Conservation (phyloP, 2,113 vertebrate genomes). For the Pontoporia blainvillei region DNA sequence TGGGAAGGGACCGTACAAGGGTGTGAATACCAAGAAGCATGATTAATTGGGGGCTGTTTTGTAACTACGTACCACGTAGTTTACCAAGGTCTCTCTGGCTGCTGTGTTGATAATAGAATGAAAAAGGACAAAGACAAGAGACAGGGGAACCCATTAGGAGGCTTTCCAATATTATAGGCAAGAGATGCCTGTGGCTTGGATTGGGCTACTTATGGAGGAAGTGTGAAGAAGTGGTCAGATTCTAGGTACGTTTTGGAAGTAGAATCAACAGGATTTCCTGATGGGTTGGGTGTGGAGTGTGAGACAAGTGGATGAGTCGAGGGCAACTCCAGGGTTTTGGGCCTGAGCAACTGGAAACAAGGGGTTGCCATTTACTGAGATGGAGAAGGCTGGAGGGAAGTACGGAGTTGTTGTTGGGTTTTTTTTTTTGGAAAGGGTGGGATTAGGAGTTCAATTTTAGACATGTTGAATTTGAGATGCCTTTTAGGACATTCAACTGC, state of each 20-base stretch:
- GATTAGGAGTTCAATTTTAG: conserved; percentile 16
- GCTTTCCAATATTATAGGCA: not conserved
- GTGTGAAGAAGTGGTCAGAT: not conserved
- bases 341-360: not conserved
- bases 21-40: not conserved
- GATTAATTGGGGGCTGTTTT: not conserved
- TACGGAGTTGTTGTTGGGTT: not conserved
- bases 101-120: not conserved
- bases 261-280: conserved; percentile 30
- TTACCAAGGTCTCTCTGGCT: not conserved
- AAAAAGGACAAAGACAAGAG: not conserved
- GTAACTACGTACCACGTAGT: not conserved
- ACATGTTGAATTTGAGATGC: not conserved
- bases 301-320: not conserved
- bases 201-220: not conserved
- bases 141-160: not conserved
- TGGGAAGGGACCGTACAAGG: not conserved
- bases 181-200: not conserved
- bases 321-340: not conserved
- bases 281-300: not conserved
- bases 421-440: not conserved
- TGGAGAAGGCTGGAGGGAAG: not conserved
- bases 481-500: not conserved
- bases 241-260: not conserved
- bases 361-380: not conserved